phyloP scores from a whole-genome alignment of 2,888 invertebrate species.

The Philereme vetulata region DNA sequence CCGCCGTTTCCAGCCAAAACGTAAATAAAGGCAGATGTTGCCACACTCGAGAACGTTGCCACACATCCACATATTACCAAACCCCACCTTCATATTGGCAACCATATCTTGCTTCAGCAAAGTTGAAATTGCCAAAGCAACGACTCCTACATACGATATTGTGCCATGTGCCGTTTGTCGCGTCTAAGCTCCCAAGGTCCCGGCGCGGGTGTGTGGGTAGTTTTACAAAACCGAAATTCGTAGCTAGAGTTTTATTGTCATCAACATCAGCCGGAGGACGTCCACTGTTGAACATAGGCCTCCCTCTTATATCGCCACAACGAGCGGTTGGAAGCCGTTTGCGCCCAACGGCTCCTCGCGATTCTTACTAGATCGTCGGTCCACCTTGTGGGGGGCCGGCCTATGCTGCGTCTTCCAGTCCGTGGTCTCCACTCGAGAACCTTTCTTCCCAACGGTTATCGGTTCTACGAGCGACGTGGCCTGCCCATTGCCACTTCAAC shows the following conservation, averaged over 20 bases:
- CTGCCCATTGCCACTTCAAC: too few species aligned
- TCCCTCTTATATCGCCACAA: too few species aligned
- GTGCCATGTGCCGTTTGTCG: slow-evolving; percentile 27
- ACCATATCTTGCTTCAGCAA: slow-evolving; percentile 34
- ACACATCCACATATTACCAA: slow-evolving; percentile 41
- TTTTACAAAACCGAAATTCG: slow-evolving; percentile 79
- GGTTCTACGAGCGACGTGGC: too few species aligned
- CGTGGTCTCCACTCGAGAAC: too few species aligned
- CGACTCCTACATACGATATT: slow-evolving; percentile 34
- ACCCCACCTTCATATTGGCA: slow-evolving; percentile 35
- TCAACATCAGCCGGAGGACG: too few species aligned
- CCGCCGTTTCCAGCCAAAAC: slow-evolving; percentile 77
- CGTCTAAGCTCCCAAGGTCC: slow-evolving; percentile 56
- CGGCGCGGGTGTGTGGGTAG: slow-evolving; percentile 71
- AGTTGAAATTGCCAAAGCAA: slow-evolving; percentile 34
- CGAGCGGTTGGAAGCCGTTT: too few species aligned
- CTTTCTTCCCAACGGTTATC: too few species aligned
- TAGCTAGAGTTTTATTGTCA: slow-evolving; percentile 68
- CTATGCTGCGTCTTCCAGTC: too few species aligned
- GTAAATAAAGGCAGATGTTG: slow-evolving; percentile 83
- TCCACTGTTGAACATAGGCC: too few species aligned
- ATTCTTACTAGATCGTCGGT: too few species aligned
- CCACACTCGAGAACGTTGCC: slow-evolving; percentile 70
- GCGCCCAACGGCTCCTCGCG: too few species aligned
- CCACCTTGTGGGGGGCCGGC: too few species aligned